Conservation (phyloP, 1,140 invertebrate genomes). For the Mycetomoellerius zeteki region DNA sequence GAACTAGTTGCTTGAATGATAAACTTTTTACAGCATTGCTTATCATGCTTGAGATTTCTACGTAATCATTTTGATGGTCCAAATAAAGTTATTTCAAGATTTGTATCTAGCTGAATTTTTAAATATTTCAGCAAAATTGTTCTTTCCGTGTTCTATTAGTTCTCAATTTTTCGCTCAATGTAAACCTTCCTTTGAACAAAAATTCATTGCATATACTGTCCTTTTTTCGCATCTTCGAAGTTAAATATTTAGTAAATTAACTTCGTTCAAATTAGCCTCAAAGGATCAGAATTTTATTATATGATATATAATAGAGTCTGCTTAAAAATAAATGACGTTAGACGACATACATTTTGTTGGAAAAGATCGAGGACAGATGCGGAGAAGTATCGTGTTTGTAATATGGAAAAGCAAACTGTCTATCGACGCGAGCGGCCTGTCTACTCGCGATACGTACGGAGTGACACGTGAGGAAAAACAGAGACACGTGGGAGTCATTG, state of each 20-base stretch:
- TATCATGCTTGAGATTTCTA: too few species aligned
- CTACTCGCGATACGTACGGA: constrained; percentile 20
- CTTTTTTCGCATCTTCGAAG: background rate
- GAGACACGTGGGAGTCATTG: constrained; percentile 59
- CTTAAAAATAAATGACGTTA: constrained; percentile 13
- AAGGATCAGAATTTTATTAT: background rate
- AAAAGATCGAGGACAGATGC: constrained; percentile 27
- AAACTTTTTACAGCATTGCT: too few species aligned
- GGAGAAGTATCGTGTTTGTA: background rate
- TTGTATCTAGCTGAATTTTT: too few species aligned
- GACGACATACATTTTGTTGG: background rate
- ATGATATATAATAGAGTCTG: background rate
- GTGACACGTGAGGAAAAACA: constrained; percentile 55
- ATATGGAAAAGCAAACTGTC: constrained; percentile 21
- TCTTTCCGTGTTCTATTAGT: too few species aligned
- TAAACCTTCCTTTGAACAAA: background rate
- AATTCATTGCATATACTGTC: background rate
- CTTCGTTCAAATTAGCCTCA: background rate
- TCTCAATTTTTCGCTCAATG: background rate
- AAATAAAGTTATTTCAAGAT: too few species aligned
- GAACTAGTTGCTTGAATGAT: too few species aligned
- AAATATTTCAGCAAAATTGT: too few species aligned
- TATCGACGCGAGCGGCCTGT: background rate
- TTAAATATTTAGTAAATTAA: background rate
- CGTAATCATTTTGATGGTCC: too few species aligned